A percentile compares a stretch with the other conserved stretches of the same genome.
Evolutionary conservation across 2,113 vertebrate genomes (phyloP).

Genomic region (Thymallus thymallus): DNA sequence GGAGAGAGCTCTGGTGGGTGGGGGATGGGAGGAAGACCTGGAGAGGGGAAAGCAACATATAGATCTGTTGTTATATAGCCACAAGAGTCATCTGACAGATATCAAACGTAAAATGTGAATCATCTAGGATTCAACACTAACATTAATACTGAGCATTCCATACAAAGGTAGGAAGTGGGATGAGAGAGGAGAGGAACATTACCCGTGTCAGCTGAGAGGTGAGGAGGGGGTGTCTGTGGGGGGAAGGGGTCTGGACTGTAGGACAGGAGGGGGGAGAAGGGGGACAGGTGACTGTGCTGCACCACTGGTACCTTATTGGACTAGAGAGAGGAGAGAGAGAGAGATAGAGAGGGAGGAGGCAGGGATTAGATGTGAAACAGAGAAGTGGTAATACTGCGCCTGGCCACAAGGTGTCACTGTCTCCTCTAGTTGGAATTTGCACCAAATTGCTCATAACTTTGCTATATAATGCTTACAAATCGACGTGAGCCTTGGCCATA

Average conservation of each 20-base stretch:
- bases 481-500: too few relatives aligned
- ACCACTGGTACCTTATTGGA: slow-evolving; percentile 88
- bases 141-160: too few relatives aligned
- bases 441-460: too few relatives aligned
- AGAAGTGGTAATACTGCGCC: not conserved
- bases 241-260: slow-evolving; percentile 94
- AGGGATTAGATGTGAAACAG: not conserved
- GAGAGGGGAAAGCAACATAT: not conserved
- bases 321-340: slow-evolving; percentile 59
- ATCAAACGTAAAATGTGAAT: too few relatives aligned
- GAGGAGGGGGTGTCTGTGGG: slow-evolving; percentile 81
- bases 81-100: not conserved
- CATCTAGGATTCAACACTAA: too few relatives aligned
- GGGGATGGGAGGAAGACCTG: slow-evolving; percentile 85
- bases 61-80: not conserved
- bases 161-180: too few relatives aligned
- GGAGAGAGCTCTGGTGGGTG: slow-evolving; percentile 83
- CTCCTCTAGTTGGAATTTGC: not conserved
- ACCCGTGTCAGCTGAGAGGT: slow-evolving; percentile 91
- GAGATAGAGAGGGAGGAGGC: not conserved
- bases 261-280: slow-evolving; percentile 92
- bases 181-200: slow-evolving; percentile 39
- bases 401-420: slow-evolving; percentile 26
- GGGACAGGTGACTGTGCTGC: slow-evolving; percentile 88
- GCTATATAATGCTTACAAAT: too few relatives aligned